Conservation (phyloP, 2,888 invertebrate genomes). For the Pandemis corylana region DNA sequence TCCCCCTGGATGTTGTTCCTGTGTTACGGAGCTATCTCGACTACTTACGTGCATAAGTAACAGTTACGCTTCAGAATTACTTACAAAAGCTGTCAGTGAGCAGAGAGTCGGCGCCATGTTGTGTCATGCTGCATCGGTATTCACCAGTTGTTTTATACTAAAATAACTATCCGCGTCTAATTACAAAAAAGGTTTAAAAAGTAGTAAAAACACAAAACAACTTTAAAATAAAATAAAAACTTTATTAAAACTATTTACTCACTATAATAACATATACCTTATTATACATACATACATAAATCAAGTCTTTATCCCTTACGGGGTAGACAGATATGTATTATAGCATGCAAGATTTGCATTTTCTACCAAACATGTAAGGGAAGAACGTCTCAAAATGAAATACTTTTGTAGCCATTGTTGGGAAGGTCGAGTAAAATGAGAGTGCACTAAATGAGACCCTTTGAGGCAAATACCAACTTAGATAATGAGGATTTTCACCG, state of each 20-base stretch:
- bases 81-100: background rate
- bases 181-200: too few species aligned
- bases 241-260: background rate
- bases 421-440: slow-evolving; percentile 47
- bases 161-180: too few species aligned
- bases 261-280: background rate
- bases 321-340: too few species aligned
- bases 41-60: slow-evolving; percentile 22
- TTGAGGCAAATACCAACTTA: slow-evolving; percentile 48
- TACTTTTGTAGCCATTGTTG: slow-evolving; percentile 51
- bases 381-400: slow-evolving; percentile 49
- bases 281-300: too few species aligned
- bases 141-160: background rate
- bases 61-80: slow-evolving; percentile 4
- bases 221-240: background rate
- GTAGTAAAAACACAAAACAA: too few species aligned
- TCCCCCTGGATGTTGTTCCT: slow-evolving; percentile 51
- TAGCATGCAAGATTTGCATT: slow-evolving; percentile 12
- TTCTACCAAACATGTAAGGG: slow-evolving; percentile 22
- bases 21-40: slow-evolving; percentile 44
- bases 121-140: background rate
- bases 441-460: slow-evolving; percentile 49
- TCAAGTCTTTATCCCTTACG: too few species aligned
- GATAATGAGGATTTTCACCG: slow-evolving; percentile 50
- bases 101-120: background rate